phyloP scores from a whole-genome alignment of 2,113 vertebrate genomes.

The Phalacrocorax carbo region DNA sequence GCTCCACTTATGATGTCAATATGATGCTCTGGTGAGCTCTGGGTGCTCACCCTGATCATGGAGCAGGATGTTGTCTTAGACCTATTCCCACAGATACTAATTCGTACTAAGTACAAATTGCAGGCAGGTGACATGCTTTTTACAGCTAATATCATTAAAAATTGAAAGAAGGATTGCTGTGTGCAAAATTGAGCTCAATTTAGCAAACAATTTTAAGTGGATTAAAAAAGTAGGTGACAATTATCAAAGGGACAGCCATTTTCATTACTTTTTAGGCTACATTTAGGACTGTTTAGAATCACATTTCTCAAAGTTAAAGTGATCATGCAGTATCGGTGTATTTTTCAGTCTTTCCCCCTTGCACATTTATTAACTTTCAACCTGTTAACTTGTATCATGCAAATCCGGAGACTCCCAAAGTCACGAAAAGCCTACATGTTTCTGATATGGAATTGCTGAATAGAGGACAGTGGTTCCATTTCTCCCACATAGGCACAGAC shows the following conservation, averaged over 20 bases:
- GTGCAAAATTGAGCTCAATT: not conserved
- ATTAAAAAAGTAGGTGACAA: not conserved
- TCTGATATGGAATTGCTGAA: rapidly evolving
- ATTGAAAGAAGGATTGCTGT: not conserved
- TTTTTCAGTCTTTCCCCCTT: not conserved
- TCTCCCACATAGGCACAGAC: not conserved
- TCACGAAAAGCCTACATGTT: not conserved
- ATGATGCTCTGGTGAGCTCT: not conserved
- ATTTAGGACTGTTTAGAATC: not conserved
- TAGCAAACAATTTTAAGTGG: not conserved
- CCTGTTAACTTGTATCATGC: not conserved
- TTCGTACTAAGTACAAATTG: not conserved
- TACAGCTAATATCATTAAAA: not conserved
- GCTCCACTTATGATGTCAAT: not conserved
- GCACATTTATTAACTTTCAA: not conserved
- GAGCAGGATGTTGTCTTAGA: not conserved
- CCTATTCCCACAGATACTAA: not conserved
- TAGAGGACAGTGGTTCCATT: not conserved
- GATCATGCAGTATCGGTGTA: not conserved
- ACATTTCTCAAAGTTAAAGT: not conserved
- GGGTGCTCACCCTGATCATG: not conserved
- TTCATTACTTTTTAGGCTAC: not conserved
- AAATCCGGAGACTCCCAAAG: not conserved
- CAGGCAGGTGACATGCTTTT: not conserved
- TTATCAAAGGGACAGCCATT: rapidly evolving